Percentiles rank a stretch among this genome's conserved stretches.
phyloP scores from a whole-genome alignment of 2,113 vertebrate genomes.

The Caracal caracal region DNA sequence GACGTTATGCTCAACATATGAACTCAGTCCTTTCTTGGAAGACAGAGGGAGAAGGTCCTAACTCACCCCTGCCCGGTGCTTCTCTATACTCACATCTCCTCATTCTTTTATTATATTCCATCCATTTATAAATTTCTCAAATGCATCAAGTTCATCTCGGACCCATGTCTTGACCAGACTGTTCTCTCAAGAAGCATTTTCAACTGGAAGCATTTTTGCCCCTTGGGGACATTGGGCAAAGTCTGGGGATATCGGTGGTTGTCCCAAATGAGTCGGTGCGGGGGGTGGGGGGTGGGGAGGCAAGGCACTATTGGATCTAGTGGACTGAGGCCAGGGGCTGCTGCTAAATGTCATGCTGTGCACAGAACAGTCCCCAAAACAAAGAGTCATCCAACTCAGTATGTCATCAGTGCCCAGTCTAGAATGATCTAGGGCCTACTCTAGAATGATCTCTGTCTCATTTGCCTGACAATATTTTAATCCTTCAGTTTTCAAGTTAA shows the following conservation, averaged over 20 bases:
- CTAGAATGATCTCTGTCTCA: background rate
- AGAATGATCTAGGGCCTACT: background rate
- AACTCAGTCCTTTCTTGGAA: background rate
- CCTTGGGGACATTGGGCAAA: background rate
- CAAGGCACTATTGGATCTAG: background rate
- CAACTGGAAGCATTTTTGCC: no score
- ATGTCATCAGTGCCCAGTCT: accelerated
- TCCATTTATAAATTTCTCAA: background rate
- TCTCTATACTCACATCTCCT: background rate
- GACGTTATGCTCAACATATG: background rate
- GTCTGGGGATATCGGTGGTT: background rate
- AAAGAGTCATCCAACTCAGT: background rate
- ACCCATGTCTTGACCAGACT: background rate
- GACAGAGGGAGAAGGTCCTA: background rate
- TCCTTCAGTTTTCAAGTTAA: background rate
- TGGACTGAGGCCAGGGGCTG: background rate
- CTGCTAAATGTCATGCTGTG: background rate
- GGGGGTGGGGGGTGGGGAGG: no score
- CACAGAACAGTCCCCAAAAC: accelerated
- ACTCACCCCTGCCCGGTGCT: no score
- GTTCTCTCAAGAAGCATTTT: background rate
- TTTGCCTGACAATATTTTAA: background rate
- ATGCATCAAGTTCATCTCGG: background rate
- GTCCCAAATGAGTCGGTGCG: no score
- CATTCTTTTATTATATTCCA: background rate